Evolutionary conservation across 1,140 invertebrate genomes (phyloP).

Genomic region (Chrysoperla carnea): DNA sequence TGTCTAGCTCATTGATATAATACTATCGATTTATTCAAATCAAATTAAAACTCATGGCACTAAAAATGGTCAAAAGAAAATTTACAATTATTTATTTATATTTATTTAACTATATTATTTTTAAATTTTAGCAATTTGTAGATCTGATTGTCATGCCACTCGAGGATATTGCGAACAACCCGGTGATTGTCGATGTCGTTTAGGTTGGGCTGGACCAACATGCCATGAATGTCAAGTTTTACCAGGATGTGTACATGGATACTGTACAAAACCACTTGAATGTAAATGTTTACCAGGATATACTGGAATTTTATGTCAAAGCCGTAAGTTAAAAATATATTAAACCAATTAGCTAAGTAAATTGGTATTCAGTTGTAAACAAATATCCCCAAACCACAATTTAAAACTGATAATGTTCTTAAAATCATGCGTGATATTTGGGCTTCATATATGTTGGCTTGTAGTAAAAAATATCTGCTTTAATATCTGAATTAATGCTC

Average conservation of each 20-base stretch:
- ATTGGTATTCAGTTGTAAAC: background rate
- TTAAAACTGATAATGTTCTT: background rate
- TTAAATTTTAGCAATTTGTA: conserved; percentile 46
- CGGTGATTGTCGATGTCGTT: conserved; percentile 61
- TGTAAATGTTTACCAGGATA: conserved; percentile 75
- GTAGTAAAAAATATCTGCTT: too few species aligned
- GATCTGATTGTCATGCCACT: conserved; percentile 55
- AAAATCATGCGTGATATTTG: background rate
- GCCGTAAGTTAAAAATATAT: conserved; percentile 38
- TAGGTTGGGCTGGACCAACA: conserved; percentile 65
- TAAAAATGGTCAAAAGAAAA: too few species aligned
- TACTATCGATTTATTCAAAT: too few species aligned
- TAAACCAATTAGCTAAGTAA: too few species aligned
- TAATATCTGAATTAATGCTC: too few species aligned
- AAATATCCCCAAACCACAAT: background rate
- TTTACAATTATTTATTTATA: too few species aligned
- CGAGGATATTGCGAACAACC: conserved; percentile 68
- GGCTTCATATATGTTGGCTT: too few species aligned
- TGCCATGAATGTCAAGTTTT: conserved; percentile 64
- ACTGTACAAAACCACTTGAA: conserved; percentile 65
- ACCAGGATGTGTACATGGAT: conserved; percentile 62
- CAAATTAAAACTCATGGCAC: too few species aligned
- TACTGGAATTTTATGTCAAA: conserved; percentile 73
- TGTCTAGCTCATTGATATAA: too few species aligned
- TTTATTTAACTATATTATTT: too few species aligned